Percentiles rank a stretch among this genome's conserved stretches.
These are phyloP conservation scores for Lateolabrax maculatus DNA, from an alignment of 2,797 vertebrate species.

Conservation along the genomic window DNA sequence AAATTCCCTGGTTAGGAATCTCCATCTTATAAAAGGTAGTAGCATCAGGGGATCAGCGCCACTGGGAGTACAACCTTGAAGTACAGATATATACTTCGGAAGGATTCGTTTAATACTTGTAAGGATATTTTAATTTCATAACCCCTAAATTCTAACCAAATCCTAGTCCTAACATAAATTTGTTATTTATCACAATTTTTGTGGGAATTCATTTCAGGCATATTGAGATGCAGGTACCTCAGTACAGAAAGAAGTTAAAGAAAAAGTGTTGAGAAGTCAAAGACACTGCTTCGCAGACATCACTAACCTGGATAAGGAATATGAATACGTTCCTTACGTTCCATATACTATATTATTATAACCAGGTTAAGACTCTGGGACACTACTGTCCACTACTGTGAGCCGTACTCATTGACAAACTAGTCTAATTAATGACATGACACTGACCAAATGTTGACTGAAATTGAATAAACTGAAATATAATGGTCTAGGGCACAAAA, in stretches of 20 bases:
- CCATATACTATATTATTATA: not conserved
- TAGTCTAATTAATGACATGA: not conserved
- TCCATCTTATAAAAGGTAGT: slow-evolving; percentile 31
- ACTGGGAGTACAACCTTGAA: not conserved
- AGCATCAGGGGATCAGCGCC: slow-evolving; percentile 11
- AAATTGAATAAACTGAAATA: not conserved
- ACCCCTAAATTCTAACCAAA: not conserved
- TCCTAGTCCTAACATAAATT: no score
- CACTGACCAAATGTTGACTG: not conserved
- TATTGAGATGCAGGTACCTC: not conserved
- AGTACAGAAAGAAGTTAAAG: not conserved
- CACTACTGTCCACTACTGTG: not conserved
- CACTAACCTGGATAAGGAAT: not conserved
- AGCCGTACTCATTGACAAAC: not conserved
- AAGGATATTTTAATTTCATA: not conserved
- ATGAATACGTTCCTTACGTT: not conserved
- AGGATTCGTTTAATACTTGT: not conserved
- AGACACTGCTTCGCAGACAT: not conserved
- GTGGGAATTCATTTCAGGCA: no score
- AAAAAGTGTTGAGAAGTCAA: not conserved
- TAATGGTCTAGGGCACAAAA: not conserved
- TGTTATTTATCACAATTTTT: no score
- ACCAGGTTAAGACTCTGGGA: not conserved
- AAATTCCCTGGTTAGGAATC: slow-evolving; percentile 46
- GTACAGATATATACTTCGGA: not conserved